Percentiles rank a stretch among this genome's conserved stretches.
Conservation (phyloP, 2,888 invertebrate species). For the Microplitis deprimator region DNA sequence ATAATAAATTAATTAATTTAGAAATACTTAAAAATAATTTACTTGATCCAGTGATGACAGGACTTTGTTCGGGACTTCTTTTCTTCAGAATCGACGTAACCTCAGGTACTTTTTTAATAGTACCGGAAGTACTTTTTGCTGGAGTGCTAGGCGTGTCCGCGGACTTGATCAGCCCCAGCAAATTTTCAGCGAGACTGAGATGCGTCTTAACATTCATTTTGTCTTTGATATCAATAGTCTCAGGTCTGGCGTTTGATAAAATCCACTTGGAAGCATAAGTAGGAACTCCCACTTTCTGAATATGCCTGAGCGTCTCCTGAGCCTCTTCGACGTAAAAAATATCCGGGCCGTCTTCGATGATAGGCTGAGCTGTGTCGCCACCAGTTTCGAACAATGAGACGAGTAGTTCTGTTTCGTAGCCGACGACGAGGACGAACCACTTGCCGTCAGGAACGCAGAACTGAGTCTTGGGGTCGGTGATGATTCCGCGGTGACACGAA, state of each 20-base stretch:
- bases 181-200: constrained; percentile 69
- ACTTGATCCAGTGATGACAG: constrained; percentile 68
- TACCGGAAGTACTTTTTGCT: constrained; percentile 52
- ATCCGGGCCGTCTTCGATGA: constrained; percentile 80
- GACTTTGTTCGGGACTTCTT: constrained; percentile 73
- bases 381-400: constrained; percentile 83
- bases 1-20: not conserved
- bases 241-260: constrained; percentile 78
- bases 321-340: constrained; percentile 92
- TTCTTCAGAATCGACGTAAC: constrained; percentile 76
- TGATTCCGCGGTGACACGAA: constrained; percentile 67
- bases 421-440: constrained; percentile 83
- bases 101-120: constrained; percentile 52
- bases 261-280: constrained; percentile 81
- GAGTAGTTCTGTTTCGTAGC: constrained; percentile 79
- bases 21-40: constrained; percentile 32
- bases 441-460: constrained; percentile 75
- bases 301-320: constrained; percentile 85
- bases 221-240: constrained; percentile 71
- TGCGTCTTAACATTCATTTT: constrained; percentile 55
- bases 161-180: constrained; percentile 67
- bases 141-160: constrained; percentile 67
- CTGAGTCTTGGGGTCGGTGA: constrained; percentile 52
- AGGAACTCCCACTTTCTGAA: constrained; percentile 83
- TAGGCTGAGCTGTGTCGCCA: constrained; percentile 79